Evolutionary conservation across 2,888 invertebrate species (phyloP).

Genomic region (Catocala fraxini): DNA sequence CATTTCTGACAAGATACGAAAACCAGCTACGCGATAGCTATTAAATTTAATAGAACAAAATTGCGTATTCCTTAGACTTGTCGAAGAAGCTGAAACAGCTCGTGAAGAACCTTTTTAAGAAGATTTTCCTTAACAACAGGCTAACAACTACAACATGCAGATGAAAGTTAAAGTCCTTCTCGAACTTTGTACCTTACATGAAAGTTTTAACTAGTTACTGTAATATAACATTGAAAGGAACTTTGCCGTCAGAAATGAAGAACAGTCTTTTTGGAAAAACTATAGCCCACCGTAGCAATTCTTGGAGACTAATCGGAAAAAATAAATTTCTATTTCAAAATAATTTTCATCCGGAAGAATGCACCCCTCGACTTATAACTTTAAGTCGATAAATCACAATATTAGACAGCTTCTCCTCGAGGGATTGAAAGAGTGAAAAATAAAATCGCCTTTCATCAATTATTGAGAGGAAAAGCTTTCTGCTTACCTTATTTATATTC

Average conservation of each 20-base stretch:
- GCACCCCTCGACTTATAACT: slow-evolving; percentile 66
- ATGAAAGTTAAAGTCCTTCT: slow-evolving; percentile 37
- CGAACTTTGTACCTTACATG: slow-evolving; percentile 37
- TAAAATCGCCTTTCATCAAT: slow-evolving; percentile 71
- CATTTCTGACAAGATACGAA: slow-evolving; percentile 40
- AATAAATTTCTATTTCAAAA: slow-evolving; percentile 57
- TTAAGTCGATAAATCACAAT: slow-evolving; percentile 77
- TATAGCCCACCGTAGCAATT: not conserved
- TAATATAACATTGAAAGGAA: slow-evolving; percentile 27
- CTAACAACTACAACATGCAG: slow-evolving; percentile 36
- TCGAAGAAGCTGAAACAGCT: slow-evolving; percentile 20
- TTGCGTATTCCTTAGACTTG: slow-evolving; percentile 27
- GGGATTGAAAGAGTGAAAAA: slow-evolving; percentile 63
- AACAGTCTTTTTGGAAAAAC: slow-evolving; percentile 23
- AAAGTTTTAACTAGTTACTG: slow-evolving; percentile 43
- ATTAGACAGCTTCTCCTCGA: slow-evolving; percentile 70
- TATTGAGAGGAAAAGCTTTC: slow-evolving; percentile 61
- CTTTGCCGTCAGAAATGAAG: slow-evolving; percentile 37
- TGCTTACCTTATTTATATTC: slow-evolving; percentile 57
- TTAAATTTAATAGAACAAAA: slow-evolving; percentile 38
- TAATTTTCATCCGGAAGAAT: slow-evolving; percentile 58
- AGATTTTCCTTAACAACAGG: slow-evolving; percentile 34
- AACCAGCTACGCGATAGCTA: slow-evolving; percentile 38
- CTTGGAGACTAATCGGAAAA: slow-evolving; percentile 17
- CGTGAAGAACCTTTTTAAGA: slow-evolving; percentile 27